Base-by-base conservation (phyloP, 2,113 vertebrate genomes). In the Chamaea fasciata region DNA sequence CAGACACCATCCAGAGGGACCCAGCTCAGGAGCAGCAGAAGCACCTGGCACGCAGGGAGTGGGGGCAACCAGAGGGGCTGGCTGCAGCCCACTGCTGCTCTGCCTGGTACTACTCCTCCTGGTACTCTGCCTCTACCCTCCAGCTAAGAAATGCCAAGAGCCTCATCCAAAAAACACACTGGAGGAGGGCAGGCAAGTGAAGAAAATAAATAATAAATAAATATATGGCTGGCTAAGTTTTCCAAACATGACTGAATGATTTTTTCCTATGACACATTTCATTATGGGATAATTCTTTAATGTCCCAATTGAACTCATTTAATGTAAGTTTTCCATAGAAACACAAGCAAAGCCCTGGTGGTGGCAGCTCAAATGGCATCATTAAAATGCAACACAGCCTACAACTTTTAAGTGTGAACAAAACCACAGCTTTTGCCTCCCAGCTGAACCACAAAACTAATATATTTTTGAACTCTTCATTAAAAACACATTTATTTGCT, bases 401-500 rank as follows among this genome's bases (percentile, higher is more conserved):
- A 93, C 95, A 96, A 69, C 81, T 96, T 92, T 35, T 69, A 91
- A 95, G 84, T 88, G 95, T 70, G 88, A 96, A 97, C 83, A 94
- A 95, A 97, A 86, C 93, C 93, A 83, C 92, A 90, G 92, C 82
- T 94, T 94, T 94, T 93, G 95, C 90, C 92, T 92, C 56, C 56
- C 63, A 93, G 87, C 71, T 95, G 92, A 97, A 94, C 90, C 94
- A 89, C 90, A 83, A 81, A 96, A 93, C 90, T 88, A 96, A 94
- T 93, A 41, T 60, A 91, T 90, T 96, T 96, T 86, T 86, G 63
- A 95, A 80, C 60, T 85, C 68, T 90, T 93, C 82, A 96, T 95
- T 85, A 95, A 90, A 94, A 94, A 88, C 95, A 95, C 89, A 90
- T 95, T 96, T 95, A 89, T 90, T 95, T 92, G 79, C 87, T 90